Evolutionary conservation across 37 sponge, comb jelly and placozoan species (phyloP).

Genomic region (Oopsacas minuta): DNA sequence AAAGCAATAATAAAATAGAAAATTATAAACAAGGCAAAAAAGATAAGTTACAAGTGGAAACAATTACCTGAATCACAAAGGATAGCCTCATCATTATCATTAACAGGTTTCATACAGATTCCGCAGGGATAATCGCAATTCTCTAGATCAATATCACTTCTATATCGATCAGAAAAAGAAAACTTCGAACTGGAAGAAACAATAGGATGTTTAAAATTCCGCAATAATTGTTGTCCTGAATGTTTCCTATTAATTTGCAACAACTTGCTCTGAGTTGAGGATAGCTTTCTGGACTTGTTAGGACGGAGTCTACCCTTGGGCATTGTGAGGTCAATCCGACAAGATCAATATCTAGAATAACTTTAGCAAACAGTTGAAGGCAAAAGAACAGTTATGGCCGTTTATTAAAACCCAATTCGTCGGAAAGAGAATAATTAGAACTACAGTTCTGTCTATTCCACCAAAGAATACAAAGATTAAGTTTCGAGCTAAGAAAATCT

Average conservation of each 20-base stretch:
- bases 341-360: too few relatives aligned
- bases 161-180: neutral
- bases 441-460: too few relatives aligned
- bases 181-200: neutral
- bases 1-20: too few relatives aligned
- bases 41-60: too few relatives aligned
- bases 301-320: neutral
- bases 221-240: neutral
- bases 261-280: neutral
- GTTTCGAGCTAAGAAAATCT: too few relatives aligned
- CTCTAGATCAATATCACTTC: neutral
- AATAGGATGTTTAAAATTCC: neutral
- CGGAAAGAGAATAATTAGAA: too few relatives aligned
- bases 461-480: too few relatives aligned
- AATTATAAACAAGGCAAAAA: too few relatives aligned
- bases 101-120: slow-evolving; percentile 45
- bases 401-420: too few relatives aligned
- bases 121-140: slow-evolving; percentile 56
- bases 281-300: neutral
- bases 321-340: too few relatives aligned
- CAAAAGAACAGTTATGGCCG: too few relatives aligned
- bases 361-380: too few relatives aligned
- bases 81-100: neutral
- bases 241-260: neutral
- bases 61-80: slow-evolving; percentile 11